Evolutionary conservation across 2,888 invertebrate genomes (phyloP).

Genomic region (Agrotis puta): DNA sequence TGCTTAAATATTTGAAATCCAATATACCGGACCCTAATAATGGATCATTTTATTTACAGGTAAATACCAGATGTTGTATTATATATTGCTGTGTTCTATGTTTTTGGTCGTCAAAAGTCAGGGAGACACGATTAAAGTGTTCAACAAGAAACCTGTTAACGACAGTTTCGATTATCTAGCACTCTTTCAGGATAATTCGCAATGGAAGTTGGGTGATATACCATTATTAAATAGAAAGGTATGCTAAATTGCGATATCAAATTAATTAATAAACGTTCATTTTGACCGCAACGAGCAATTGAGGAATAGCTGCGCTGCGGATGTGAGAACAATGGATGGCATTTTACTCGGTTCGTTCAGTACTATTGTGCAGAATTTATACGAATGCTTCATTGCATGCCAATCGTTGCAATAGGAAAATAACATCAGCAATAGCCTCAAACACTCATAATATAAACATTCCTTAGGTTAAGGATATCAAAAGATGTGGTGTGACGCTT

Average conservation of each 20-base stretch:
- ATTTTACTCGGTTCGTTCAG: not conserved
- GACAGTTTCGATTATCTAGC: not conserved
- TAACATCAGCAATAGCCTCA: not conserved
- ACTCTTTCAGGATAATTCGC: conserved; percentile 60
- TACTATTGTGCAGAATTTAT: conserved; percentile 1
- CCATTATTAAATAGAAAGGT: conserved; percentile 84
- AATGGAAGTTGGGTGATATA: conserved; percentile 76
- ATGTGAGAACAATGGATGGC: conserved; percentile 5
- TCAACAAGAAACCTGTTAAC: not conserved
- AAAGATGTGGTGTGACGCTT: no score
- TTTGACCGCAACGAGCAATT: not conserved
- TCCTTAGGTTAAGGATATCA: not conserved
- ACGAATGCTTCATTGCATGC: not conserved
- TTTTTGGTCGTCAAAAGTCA: not conserved
- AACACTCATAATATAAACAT: not conserved
- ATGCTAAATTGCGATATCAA: conserved; percentile 1
- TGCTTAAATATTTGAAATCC: conserved; percentile 45
- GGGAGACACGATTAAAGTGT: no score
- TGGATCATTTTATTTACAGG: conserved; percentile 50
- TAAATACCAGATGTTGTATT: conserved; percentile 22
- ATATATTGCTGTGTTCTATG: conserved; percentile 12
- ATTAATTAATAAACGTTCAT: not conserved
- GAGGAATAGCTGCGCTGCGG: not conserved
- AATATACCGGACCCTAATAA: conserved; percentile 34
- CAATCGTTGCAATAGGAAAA: not conserved